Evolutionary conservation across 37 sponge, comb jelly and placozoan species (phyloP).

Genomic region (Ephydatia muelleri): DNA sequence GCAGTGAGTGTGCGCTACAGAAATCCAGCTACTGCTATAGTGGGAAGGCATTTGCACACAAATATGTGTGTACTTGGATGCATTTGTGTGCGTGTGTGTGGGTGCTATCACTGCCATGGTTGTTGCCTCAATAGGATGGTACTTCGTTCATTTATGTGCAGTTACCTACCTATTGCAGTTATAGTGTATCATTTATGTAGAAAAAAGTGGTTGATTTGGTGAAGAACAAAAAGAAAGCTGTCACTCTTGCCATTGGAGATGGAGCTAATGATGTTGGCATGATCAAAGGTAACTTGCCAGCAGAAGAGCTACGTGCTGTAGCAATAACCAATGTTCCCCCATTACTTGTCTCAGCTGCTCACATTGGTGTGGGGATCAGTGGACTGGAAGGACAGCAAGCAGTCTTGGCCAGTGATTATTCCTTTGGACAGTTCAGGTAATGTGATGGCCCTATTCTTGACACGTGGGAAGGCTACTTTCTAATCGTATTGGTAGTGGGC

Average conservation of each 20-base stretch:
- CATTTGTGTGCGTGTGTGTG: too few species aligned
- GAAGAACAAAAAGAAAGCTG: slow-evolving; percentile 86
- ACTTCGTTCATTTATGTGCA: too few species aligned
- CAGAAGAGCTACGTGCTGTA: neutral
- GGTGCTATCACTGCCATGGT: too few species aligned
- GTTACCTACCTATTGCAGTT: too few species aligned
- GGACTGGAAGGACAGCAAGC: slow-evolving; percentile 98
- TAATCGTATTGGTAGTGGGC: too few species aligned
- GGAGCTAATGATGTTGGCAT: slow-evolving; percentile 99
- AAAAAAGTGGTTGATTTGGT: slow-evolving; percentile 89
- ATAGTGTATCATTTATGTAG: slow-evolving; percentile 51
- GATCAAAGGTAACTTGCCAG: slow-evolving; percentile 88
- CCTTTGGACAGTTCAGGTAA: slow-evolving; percentile 95
- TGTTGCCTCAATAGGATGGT: too few species aligned
- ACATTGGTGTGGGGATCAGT: slow-evolving; percentile 99
- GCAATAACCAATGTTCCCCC: neutral
- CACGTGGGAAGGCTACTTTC: too few species aligned
- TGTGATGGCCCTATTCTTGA: too few species aligned
- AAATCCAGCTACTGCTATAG: too few species aligned
- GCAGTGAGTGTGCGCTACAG: too few species aligned
- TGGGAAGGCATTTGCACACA: too few species aligned
- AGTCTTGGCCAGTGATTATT: slow-evolving; percentile 96
- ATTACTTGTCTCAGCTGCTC: slow-evolving; percentile 75
- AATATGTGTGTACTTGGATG: too few species aligned
- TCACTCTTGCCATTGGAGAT: slow-evolving; percentile 98